Conservation (phyloP, 2,888 invertebrate genomes). For the Microctonus hyperodae region DNA sequence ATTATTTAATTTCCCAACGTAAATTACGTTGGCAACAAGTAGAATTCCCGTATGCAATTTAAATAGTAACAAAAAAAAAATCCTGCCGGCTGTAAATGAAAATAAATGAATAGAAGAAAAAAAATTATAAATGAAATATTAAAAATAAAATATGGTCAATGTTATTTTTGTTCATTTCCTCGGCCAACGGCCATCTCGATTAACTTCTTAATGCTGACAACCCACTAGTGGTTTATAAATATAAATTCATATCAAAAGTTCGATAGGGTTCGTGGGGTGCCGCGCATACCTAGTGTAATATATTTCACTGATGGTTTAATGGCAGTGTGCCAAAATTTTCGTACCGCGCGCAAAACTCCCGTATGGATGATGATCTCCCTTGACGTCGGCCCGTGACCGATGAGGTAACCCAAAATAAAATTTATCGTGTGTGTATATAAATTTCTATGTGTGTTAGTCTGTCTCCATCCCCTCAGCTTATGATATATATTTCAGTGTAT, state of each 20-base stretch:
- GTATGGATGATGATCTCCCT: slow-evolving; percentile 45
- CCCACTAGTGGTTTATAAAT: slow-evolving; percentile 27
- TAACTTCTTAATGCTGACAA: slow-evolving; percentile 11
- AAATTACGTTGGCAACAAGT: not conserved
- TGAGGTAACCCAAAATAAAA: slow-evolving; percentile 55
- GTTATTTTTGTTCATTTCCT: slow-evolving; percentile 14
- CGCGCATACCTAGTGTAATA: slow-evolving; percentile 42
- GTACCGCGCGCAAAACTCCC: slow-evolving; percentile 42
- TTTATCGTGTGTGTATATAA: slow-evolving; percentile 22
- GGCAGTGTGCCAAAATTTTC: slow-evolving; percentile 32
- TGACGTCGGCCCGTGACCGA: slow-evolving; percentile 50
- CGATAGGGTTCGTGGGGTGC: slow-evolving; percentile 48
- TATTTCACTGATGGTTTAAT: slow-evolving; percentile 31
- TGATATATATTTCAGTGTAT: not conserved
- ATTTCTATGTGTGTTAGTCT: not conserved
- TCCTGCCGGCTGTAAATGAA: not conserved
- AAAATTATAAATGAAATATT: not conserved
- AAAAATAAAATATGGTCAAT: not conserved
- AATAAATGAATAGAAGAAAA: not conserved
- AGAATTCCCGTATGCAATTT: no score
- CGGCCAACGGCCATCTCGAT: not conserved
- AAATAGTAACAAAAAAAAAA: not conserved
- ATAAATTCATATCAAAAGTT: slow-evolving; percentile 48
- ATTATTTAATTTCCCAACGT: not conserved
- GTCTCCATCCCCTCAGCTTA: slow-evolving; percentile 2